Base-by-base conservation (phyloP, 2,113 vertebrate genomes). In the Grammomys surdaster region DNA sequence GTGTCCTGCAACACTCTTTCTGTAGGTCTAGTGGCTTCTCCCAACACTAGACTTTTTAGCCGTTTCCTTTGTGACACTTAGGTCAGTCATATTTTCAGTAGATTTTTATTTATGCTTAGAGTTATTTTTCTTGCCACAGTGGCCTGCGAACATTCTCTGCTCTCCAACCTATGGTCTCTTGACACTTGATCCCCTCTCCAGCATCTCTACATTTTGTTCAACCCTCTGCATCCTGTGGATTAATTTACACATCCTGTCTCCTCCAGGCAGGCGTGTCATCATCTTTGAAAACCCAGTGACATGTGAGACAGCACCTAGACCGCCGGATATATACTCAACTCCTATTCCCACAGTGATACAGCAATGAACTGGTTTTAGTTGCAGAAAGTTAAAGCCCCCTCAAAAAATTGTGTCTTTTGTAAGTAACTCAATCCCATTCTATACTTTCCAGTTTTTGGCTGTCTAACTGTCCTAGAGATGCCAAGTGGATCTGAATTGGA, bases 371-470 rank as follows among this genome's bases (percentile, higher is more conserved):
- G 51, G 46, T 24, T 89, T 91, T 94, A 63, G 40, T 86, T 70
- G 56, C 13, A 17, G 54, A 89, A 89, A 96, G 54, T 54, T 24
- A 77, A 73, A 51, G 14, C 51, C 90, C 81, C 28, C 36, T 92
- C 75, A 69, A 46, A 51, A 24, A 11, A 43, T 14, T 76, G 63
- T n/a, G 43, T 36, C 43, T 43, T 65, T 78, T 82, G 46, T 65
- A 87, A 90, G 56, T 56, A 67, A 91, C 24, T 43, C 91, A 81
- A 63, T 51, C 31, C 67, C 36, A 36, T 33, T 77, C 70, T n/a
- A 87, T 36, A 77, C 40, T 89, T 94, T 28, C 48, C 51, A 73
- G 54, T 86, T 89, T 91, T 89, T 43, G 48, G 97, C 87, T 69
- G 67, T 91, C 67, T 90, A 91, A 60, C 60, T 91, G 13, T 75